Percentiles rank a stretch among this genome's conserved stretches.
phyloP scores from a whole-genome alignment of 1,140 invertebrate species.

The Drosophila carrolli region DNA sequence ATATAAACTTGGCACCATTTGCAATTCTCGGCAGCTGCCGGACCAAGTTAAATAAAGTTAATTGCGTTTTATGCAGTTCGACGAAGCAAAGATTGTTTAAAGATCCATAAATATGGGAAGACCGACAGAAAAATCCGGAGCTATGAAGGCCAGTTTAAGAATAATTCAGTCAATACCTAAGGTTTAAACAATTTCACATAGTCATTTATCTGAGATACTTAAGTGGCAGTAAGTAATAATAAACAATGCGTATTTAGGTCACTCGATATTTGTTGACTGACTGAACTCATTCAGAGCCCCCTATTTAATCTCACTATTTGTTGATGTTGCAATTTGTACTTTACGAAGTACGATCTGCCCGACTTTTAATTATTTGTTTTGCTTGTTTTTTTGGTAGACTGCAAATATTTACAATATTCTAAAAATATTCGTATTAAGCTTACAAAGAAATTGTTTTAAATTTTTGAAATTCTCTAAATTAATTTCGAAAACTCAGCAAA shows the following conservation, averaged over 20 bases:
- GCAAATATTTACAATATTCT: neutral
- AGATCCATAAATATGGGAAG: conserved; percentile 52
- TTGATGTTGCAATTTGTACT: conserved; percentile 24
- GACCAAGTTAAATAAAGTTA: conserved; percentile 69
- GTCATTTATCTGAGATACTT: conserved; percentile 28
- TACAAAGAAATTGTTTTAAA: too few species aligned
- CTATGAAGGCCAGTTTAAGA: conserved; percentile 38
- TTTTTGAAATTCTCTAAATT: too few species aligned
- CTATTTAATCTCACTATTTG: conserved; percentile 2
- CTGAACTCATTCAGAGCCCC: conserved; percentile 8
- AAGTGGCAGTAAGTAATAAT: conserved; percentile 27
- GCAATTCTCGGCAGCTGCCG: conserved; percentile 32
- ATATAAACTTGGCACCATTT: conserved; percentile 72
- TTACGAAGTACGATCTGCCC: neutral
- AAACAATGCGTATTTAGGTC: conserved; percentile 40
- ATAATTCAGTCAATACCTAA: conserved; percentile 35
- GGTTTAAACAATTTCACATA: conserved; percentile 36
- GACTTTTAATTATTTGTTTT: neutral
- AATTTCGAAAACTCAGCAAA: too few species aligned
- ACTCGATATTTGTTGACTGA: conserved; percentile 24
- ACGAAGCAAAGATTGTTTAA: conserved; percentile 51
- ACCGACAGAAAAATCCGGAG: conserved; percentile 6
- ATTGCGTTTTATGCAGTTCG: conserved; percentile 67
- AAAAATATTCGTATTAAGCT: too few species aligned
- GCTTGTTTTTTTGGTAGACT: conserved; percentile 14